A percentile compares a stretch with the other conserved stretches of the same genome.
Evolutionary conservation across 2,113 vertebrate species (phyloP).

Genomic region (Naja naja): DNA sequence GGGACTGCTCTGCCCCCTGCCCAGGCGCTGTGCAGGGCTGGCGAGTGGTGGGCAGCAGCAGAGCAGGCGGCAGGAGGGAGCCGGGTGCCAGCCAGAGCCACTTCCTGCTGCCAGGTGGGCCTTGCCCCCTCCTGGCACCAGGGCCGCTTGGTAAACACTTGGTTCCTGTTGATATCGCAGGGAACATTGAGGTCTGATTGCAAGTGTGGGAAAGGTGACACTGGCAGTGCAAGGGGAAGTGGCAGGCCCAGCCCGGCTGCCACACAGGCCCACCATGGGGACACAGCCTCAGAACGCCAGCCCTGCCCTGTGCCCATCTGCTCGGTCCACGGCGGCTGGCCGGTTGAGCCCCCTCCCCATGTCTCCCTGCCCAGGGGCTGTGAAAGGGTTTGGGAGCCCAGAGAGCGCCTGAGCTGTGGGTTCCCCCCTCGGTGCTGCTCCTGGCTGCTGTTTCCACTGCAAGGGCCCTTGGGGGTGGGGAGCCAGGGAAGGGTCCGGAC

Average conservation of each 20-base stretch:
- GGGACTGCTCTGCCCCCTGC: not conserved
- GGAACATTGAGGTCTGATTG: not conserved
- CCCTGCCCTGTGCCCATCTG: not conserved
- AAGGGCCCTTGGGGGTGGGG: not conserved
- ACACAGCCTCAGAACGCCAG: not conserved
- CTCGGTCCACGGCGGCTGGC: not conserved
- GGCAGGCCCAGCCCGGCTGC: not conserved
- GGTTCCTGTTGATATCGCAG: not conserved
- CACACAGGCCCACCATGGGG: no score
- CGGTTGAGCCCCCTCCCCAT: not conserved
- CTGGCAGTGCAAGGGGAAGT: not conserved
- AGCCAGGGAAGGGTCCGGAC: not conserved
- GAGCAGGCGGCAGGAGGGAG: not conserved
- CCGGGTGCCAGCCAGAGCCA: not conserved
- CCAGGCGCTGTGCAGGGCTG: not conserved
- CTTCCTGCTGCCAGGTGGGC: constrained; percentile 3
- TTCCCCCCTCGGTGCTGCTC: not conserved
- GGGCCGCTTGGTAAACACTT: not conserved
- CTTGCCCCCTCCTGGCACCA: constrained; percentile 1
- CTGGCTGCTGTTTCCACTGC: not conserved
- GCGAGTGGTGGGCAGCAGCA: not conserved
- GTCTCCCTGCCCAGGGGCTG: not conserved
- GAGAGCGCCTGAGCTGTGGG: not conserved
- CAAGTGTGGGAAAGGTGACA: constrained; percentile 5
- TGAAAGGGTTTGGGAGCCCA: not conserved